phyloP scores from a whole-genome alignment of 2,113 vertebrate genomes.

The Candoia aspera region DNA sequence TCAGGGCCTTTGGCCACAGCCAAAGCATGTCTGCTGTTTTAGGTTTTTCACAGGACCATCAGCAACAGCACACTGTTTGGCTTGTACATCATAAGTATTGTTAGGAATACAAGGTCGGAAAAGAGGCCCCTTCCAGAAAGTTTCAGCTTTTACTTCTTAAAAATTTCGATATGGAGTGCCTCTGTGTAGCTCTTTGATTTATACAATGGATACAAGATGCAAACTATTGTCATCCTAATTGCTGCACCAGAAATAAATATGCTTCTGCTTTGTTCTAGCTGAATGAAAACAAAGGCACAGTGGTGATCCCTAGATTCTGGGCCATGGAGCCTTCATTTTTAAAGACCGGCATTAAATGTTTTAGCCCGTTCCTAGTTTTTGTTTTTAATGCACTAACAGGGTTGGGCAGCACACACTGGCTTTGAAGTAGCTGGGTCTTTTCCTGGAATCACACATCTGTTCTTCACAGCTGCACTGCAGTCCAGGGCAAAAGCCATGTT shows the following conservation, averaged over 20 bases:
- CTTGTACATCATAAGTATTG: not conserved
- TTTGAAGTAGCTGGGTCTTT: not conserved
- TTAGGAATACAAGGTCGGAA: not conserved
- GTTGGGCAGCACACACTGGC: not conserved
- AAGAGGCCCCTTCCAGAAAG: not conserved
- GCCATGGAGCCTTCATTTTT: not conserved
- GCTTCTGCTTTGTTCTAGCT: not conserved
- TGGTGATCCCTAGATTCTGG: not conserved
- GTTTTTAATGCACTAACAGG: not conserved
- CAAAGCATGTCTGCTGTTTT: conserved; percentile 1
- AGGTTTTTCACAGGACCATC: not conserved
- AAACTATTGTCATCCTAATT: not conserved
- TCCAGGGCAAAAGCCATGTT: not conserved
- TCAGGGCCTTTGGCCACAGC: conserved; percentile 45
- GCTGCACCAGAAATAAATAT: not conserved
- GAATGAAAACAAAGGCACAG: not conserved
- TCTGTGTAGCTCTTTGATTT: not conserved
- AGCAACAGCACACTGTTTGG: not conserved
- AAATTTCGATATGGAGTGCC: not conserved
- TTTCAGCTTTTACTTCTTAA: not conserved
- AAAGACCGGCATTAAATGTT: not conserved
- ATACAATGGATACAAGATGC: not conserved
- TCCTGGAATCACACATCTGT: not conserved
- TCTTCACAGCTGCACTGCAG: not conserved
- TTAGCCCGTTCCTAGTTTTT: not conserved